These are phyloP conservation scores for Aplidium turbinatum DNA, from an alignment of 23 tunicate genomes.

Conservation along the genomic window DNA sequence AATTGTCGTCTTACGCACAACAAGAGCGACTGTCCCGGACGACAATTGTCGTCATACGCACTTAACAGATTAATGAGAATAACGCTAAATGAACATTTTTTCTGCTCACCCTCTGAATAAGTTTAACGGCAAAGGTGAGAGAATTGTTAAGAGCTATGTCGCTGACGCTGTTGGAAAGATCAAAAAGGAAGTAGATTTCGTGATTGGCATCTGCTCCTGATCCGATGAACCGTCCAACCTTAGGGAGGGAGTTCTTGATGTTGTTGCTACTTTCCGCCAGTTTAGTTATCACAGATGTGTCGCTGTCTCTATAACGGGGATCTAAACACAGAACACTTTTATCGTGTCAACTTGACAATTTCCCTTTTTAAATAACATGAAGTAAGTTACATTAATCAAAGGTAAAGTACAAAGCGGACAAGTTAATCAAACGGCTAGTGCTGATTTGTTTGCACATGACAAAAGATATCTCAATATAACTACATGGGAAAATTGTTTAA, in stretches of 20 bases:
- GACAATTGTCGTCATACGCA: too few relatives aligned
- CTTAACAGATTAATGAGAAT: too few relatives aligned
- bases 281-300: constrained; percentile 41
- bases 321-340: constrained; percentile 27
- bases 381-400: too few relatives aligned
- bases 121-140: constrained; percentile 40
- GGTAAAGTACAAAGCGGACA: too few relatives aligned
- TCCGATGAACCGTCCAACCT: constrained; percentile 41
- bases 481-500: too few relatives aligned
- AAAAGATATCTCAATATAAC: background rate
- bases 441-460: background rate
- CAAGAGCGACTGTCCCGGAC: too few relatives aligned
- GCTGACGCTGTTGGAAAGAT: constrained; percentile 57
- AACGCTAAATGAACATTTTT: background rate
- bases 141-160: constrained; percentile 30
- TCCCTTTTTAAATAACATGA: background rate
- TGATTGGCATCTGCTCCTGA: constrained; percentile 28
- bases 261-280: constrained; percentile 33
- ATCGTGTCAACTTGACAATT: background rate
- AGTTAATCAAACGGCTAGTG: too few relatives aligned
- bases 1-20: too few relatives aligned
- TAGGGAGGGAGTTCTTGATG: constrained; percentile 7
- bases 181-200: constrained; percentile 71
- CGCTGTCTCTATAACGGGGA: constrained; percentile 59
- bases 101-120: constrained; percentile 59